Evolutionary conservation across 2,888 invertebrate species (phyloP), one percentile per base, ranked within the genome.

Genomic region (Endomychus coccineus): DNA sequence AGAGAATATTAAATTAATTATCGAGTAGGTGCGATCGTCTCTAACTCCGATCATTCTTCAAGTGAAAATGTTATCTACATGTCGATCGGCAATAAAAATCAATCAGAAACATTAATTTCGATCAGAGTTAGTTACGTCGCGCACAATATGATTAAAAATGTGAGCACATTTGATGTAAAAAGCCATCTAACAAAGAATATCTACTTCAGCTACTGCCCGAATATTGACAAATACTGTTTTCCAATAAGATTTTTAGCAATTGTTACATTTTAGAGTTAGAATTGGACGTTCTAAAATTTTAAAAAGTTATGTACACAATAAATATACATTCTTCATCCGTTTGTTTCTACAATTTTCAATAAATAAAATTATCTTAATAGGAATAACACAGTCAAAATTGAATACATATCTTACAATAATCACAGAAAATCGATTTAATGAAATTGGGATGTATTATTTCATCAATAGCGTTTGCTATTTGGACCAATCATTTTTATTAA

Each of bases 121-220:
- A n/a, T n/a, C n/a, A n/a, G n/a, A n/a, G n/a, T n/a, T n/a, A n/a
- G n/a, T n/a, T n/a, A n/a, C n/a, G n/a, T n/a, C n/a, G n/a, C n/a
- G n/a, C n/a, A n/a, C n/a, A n/a, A n/a, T n/a, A n/a, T n/a, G n/a
- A n/a, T n/a, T n/a, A n/a, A n/a, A n/a, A n/a, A n/a, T 31, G 29
- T 32, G 36, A 37, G 36, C 36, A 32, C 36, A 30, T 52, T 50
- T 50, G 51, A 54, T 55, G 50, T 58, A 59, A 53, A 55, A 60
- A 59, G 58, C 58, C 58, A 55, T 55, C 55, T 56, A 59, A 55
- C 57, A 55, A n/a, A n/a, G n/a, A n/a, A 30, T 31, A 37, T 25
- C 31, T 37, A 37, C 31, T 30, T 24, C 25, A 21, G 31, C 27
- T 37, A 37, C 31, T 30, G 31, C 36, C 36, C 36, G 31, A 31